phyloP scores from a whole-genome alignment of 2,888 invertebrate genomes.

The Drosophila ezoana region DNA sequence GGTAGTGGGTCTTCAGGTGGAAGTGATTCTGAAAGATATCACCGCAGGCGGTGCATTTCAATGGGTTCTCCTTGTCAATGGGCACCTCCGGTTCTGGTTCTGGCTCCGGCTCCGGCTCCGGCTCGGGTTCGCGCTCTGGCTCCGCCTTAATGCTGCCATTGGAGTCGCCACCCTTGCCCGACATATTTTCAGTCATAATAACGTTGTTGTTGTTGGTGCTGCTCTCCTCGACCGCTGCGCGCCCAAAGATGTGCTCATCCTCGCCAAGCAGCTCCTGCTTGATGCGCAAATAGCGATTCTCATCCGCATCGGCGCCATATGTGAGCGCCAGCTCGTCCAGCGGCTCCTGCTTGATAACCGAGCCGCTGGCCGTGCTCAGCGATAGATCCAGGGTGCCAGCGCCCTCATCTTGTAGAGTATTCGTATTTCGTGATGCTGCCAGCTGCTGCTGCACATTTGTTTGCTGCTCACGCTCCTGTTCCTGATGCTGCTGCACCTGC shows the following conservation, averaged over 20 bases:
- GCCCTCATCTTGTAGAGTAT: not conserved
- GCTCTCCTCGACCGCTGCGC: constrained; percentile 13
- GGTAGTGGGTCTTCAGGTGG: constrained; percentile 97
- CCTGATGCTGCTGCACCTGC: not conserved
- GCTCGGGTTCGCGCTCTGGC: constrained; percentile 16
- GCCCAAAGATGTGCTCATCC: constrained; percentile 33
- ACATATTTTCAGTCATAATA: constrained; percentile 30
- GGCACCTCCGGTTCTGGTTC: constrained; percentile 88
- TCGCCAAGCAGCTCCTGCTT: constrained; percentile 77
- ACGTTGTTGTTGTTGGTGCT: constrained; percentile 44
- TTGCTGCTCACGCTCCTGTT: not conserved
- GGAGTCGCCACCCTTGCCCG: constrained; percentile 14
- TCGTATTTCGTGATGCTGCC: not conserved
- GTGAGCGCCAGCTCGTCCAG: constrained; percentile 47
- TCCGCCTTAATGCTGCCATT: constrained; percentile 47
- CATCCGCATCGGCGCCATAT: constrained; percentile 59
- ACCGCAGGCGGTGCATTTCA: constrained; percentile 95
- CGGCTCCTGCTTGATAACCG: constrained; percentile 68
- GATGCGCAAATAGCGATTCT: constrained; percentile 76
- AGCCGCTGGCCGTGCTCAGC: constrained; percentile 32
- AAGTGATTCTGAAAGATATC: constrained; percentile 97
- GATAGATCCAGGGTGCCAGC: constrained; percentile 51
- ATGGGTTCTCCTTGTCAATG: constrained; percentile 95
- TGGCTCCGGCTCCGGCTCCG: constrained; percentile 53
- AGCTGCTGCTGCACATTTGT: not conserved